A percentile compares a stretch with the other conserved stretches of the same genome.
These are phyloP conservation scores for Strix uralensis DNA, from an alignment of 2,113 vertebrate species.

Conservation along the genomic window DNA sequence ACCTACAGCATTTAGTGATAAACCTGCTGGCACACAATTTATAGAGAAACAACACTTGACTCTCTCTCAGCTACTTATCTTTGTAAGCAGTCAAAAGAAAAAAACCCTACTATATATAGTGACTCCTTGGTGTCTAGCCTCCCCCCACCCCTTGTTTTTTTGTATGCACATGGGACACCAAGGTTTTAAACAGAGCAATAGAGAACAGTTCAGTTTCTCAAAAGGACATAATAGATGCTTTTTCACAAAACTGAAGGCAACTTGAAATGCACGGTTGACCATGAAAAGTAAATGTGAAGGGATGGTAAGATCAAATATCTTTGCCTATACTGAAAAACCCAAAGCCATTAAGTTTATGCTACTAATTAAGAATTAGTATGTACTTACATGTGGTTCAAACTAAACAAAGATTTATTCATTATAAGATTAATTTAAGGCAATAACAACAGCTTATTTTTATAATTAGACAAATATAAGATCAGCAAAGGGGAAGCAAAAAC, in stretches of 20 bases:
- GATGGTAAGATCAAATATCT: not conserved
- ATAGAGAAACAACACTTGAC: constrained; percentile 74
- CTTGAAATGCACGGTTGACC: not conserved
- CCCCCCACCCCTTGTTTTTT: not conserved
- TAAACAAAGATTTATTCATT: not conserved
- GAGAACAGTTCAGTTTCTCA: not conserved
- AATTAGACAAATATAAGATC: not conserved
- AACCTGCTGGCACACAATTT: constrained; percentile 74
- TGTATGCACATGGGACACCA: not conserved
- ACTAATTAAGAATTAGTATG: not conserved
- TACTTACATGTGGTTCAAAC: not conserved
- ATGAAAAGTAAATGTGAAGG: not conserved
- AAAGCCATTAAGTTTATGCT: not conserved
- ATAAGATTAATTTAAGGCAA: not conserved
- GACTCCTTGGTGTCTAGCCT: constrained; percentile 66
- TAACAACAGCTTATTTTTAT: not conserved
- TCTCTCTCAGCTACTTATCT: constrained; percentile 72
- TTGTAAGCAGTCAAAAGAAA: constrained; percentile 65
- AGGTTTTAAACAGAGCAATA: not conserved
- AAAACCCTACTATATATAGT: constrained; percentile 56
- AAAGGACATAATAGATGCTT: constrained; percentile 6
- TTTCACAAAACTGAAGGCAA: not conserved
- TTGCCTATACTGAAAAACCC: not conserved
- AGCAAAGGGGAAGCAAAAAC: not conserved
- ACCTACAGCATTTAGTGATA: constrained; percentile 70